These are phyloP conservation scores for Pica pica DNA, from an alignment of 2,113 vertebrate species.

Conservation along the genomic window DNA sequence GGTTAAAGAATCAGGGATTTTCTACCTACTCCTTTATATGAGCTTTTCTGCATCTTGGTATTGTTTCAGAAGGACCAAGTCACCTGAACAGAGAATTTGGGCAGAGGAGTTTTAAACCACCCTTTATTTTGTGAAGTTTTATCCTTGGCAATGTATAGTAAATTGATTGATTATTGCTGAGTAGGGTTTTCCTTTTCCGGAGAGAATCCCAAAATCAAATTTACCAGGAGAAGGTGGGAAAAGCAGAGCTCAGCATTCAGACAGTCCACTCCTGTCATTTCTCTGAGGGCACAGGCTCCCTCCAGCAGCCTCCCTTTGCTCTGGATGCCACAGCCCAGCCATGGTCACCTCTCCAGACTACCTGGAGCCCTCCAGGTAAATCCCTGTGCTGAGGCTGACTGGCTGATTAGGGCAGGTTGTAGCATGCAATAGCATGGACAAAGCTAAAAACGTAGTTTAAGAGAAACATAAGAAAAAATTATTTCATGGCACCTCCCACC, in stretches of 20 bases:
- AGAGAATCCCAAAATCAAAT: conserved; percentile 37
- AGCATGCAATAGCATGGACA: background rate
- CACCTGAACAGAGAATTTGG: background rate
- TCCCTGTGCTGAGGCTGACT: background rate
- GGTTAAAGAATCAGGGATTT: background rate
- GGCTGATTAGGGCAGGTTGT: background rate
- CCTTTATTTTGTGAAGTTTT: background rate
- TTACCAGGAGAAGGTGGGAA: background rate
- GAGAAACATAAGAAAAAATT: background rate
- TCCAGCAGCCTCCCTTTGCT: background rate
- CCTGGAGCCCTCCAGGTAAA: conserved; percentile 11
- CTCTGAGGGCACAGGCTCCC: background rate
- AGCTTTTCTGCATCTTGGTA: background rate
- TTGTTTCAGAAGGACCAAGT: background rate
- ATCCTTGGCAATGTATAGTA: background rate
- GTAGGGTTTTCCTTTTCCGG: background rate
- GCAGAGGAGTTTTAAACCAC: background rate
- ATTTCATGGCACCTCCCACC: background rate
- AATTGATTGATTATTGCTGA: conserved; percentile 15
- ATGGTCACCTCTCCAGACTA: background rate
- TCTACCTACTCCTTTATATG: background rate
- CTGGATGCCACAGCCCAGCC: background rate
- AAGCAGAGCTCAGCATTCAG: conserved; percentile 21
- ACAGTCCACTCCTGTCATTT: background rate
- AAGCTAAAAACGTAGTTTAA: background rate